Evolutionary conservation across 2,888 invertebrate species (phyloP).

Genomic region (Megalurothrips usitatus): DNA sequence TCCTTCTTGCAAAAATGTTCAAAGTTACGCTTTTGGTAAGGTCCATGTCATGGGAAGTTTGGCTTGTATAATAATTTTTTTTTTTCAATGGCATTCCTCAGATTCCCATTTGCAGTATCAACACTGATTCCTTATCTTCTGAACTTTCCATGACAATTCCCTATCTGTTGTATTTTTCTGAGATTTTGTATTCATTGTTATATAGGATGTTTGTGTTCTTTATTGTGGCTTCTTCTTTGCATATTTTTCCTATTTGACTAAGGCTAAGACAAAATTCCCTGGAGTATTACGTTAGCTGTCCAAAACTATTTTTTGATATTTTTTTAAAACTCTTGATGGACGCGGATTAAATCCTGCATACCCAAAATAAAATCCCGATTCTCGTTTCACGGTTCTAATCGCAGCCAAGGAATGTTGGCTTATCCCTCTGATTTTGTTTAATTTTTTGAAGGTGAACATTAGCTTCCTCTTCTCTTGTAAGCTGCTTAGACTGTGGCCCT

Average conservation of each 20-base stretch:
- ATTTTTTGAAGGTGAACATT: background rate
- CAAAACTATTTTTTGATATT: background rate
- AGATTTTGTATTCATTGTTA: background rate
- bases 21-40: slow-evolving; percentile 10
- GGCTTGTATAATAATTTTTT: background rate
- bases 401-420: slow-evolving; percentile 19
- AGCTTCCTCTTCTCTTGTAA: slow-evolving; percentile 13
- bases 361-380: background rate
- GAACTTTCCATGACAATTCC: background rate
- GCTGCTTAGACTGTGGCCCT: background rate
- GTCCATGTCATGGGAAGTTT: background rate
- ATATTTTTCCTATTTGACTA: background rate
- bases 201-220: slow-evolving; percentile 13
- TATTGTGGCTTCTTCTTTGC: slow-evolving; percentile 17
- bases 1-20: slow-evolving; percentile 23
- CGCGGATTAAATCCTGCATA: too few species aligned
- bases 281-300: background rate
- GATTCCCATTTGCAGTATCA: too few species aligned
- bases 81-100: background rate
- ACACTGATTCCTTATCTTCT: background rate
- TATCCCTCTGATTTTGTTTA: background rate
- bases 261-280: slow-evolving; percentile 22
- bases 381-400: background rate
- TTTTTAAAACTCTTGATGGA: background rate
- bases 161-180: background rate